Evolutionary conservation across 2,113 vertebrate species (phyloP), one percentile per base, ranked within the genome.

Genomic region (Puffinus mauretanicus): DNA sequence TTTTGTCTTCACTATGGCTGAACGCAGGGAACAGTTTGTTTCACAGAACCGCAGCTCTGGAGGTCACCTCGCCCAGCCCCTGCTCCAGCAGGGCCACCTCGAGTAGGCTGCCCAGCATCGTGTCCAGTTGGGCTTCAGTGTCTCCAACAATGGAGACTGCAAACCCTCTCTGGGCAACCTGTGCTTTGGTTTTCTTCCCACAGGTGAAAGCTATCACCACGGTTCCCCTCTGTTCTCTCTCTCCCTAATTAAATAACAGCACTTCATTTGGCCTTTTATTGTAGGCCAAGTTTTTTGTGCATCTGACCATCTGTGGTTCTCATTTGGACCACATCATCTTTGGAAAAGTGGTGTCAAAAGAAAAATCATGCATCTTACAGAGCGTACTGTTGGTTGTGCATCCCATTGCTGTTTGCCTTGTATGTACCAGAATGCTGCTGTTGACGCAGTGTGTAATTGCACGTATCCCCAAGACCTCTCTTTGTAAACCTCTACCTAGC

Each of bases 31-130:
- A 40, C 11, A 11, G 13, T 8, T 25, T 38, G 14, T n/a, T 55
- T 49, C 32, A 22, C 11, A 36, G 58, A 38, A 10, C 26, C 6
- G 1, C 57, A 65, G 64, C 65, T 46, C 64, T 38, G 24, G 30
- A 34, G 42, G 18, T 29, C 12, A 9, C 30, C 21, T 51, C 3
- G 0, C 10, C 57, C 65, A 34, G 21, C 47, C 46, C 13, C 40
- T 55, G 40, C 46, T 34, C 54, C 24, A 29, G 36, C 62, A 18
- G 40, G 14, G 11, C n/a, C 57, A 27, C 40, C 40, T 34, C 0
- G 1, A 64, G 32, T 42, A n/a, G 47, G 21, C 36, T 65, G 32
- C 44, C 58, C 25, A 24, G 73, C 10, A 3, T 5, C 0, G 0
- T 24, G 17, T 14, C 29, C n/a, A 3, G 8, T 2, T 20, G 36